Evolutionary conservation across 2,888 invertebrate genomes (phyloP), one percentile per base, ranked within the genome.

Genomic region (Elmis aenea): DNA sequence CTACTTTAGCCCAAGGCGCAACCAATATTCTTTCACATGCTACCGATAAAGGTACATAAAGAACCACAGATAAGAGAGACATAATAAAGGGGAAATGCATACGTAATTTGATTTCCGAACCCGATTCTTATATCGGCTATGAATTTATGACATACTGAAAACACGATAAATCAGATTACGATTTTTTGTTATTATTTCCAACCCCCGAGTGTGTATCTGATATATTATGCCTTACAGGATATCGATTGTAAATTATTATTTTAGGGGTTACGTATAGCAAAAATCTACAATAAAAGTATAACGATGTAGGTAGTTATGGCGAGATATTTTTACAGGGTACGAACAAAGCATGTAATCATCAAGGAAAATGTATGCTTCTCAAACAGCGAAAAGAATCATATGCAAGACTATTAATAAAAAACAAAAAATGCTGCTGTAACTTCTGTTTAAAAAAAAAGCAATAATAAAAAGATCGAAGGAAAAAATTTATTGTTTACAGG

Each of bases 21-120:
- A 33, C 32, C 38, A 39, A 38, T 26, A 33, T 45, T 30, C 54
- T 51, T 54, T 55, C 51, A 56, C 52, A 55, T 51, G 46, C 42
- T 49, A 33, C 52, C 52, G 59, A 59, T 59, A 55, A 54, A 59
- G 59, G 61, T 59, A 59, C 58, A 61, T 60, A 61, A 61, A 62
- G 58, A 55, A 55, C 53, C 55, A 40, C 54, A 54, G 59, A 60
- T 59, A 59, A 62, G 57, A 48, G 48, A 54, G 54, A 56, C 58
- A 58, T 58, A 59, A 58, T 58, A 59, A 54, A 50, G 48, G 54
- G 61, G 59, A 60, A 61, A 60, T 60, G 63, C 63, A 64, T 64
- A 62, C 62, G 62, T 64, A 64, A 64, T 64, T 64, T 62, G 61
- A 63, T 63, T 62, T 62, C 61, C 61, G 49, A 27, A 36, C 38